Conservation (phyloP, 2,113 vertebrate genomes). For the Coturnix japonica region DNA sequence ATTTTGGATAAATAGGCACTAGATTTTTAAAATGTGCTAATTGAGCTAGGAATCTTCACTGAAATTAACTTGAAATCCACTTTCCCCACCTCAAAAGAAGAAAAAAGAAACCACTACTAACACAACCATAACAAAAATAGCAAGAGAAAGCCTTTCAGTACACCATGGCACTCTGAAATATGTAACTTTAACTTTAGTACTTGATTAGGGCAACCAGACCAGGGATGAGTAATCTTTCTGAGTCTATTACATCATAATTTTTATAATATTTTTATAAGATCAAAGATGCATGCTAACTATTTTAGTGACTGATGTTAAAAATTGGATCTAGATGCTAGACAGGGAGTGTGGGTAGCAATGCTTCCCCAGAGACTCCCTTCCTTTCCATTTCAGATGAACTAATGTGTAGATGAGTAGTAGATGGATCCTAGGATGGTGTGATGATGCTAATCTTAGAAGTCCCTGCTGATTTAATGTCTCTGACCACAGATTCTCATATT, state of each 20-base stretch:
- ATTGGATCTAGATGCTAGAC: neutral
- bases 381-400: neutral
- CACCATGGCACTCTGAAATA: neutral
- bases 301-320: neutral
- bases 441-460: neutral
- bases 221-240: neutral
- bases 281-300: neutral
- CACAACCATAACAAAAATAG: neutral
- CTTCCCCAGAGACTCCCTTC: neutral
- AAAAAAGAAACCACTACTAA: neutral
- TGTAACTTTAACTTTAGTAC: neutral
- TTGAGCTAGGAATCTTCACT: neutral
- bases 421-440: neutral
- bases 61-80: neutral
- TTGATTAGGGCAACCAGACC: neutral
- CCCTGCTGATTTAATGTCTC: neutral
- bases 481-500: neutral
- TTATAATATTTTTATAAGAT: neutral
- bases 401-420: neutral
- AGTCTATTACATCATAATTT: neutral
- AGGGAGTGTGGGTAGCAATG: neutral
- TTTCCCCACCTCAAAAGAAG: neutral
- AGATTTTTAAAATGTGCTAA: neutral
- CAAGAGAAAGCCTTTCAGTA: neutral
- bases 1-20: neutral